These are phyloP conservation scores for Philhelius pedissequus DNA, from an alignment of 2,888 invertebrate genomes.

Conservation along the genomic window DNA sequence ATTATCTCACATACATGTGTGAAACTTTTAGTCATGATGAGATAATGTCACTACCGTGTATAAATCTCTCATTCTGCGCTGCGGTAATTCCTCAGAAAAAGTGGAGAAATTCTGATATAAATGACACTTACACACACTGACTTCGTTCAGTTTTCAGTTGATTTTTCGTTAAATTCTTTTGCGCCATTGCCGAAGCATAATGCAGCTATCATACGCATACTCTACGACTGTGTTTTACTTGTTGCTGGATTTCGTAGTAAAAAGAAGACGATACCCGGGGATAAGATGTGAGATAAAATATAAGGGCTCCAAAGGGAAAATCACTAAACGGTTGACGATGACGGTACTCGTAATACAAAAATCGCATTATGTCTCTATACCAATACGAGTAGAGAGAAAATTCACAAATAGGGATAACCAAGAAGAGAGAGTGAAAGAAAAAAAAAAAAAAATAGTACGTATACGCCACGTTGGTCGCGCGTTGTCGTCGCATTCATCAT, in stretches of 20 bases:
- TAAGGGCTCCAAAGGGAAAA: slow-evolving; percentile 15
- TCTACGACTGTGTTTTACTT: slow-evolving; percentile 63
- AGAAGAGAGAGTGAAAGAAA: not conserved
- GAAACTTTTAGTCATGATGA: not conserved
- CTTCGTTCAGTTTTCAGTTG: slow-evolving; percentile 44
- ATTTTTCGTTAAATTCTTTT: slow-evolving; percentile 55
- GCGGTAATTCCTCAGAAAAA: slow-evolving; percentile 36
- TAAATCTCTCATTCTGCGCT: slow-evolving; percentile 43
- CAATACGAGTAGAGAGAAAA: not conserved
- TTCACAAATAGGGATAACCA: not conserved
- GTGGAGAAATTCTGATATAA: slow-evolving; percentile 23
- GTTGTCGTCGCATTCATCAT: slow-evolving; percentile 41
- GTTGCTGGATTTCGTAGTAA: slow-evolving; percentile 51
- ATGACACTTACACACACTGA: not conserved
- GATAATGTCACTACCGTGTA: not conserved
- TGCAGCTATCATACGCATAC: slow-evolving; percentile 67
- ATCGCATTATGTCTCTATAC: slow-evolving; percentile 50
- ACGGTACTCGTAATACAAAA: not conserved
- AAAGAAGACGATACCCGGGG: not conserved
- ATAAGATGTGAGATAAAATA: slow-evolving; percentile 15
- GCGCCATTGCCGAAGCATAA: slow-evolving; percentile 67
- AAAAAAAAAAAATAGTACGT: slow-evolving; percentile 25
- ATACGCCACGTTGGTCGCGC: slow-evolving; percentile 55
- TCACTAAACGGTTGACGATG: slow-evolving; percentile 4
- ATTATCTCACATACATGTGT: not conserved